These are phyloP conservation scores for Scaptodrosophila latifasciaeformis DNA, from an alignment of 2,888 invertebrate species.

Conservation along the genomic window DNA sequence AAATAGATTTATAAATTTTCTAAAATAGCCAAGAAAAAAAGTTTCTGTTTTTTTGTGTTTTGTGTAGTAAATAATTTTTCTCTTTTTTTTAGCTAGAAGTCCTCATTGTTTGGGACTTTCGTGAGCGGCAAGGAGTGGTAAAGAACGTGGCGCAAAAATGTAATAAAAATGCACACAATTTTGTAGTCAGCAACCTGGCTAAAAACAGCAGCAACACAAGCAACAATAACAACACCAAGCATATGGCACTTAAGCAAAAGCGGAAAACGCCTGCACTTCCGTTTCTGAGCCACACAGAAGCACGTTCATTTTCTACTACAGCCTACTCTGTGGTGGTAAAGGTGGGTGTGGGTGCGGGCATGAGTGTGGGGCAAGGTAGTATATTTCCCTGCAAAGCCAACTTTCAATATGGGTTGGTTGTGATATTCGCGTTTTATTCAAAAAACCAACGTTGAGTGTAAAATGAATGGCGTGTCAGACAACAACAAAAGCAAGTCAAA, in stretches of 20 bases:
- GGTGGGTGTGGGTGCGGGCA: neutral
- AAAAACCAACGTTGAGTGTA: constrained; percentile 32
- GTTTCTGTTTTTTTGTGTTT: constrained; percentile 14
- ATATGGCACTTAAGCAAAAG: constrained; percentile 52
- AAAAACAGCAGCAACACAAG: constrained; percentile 25
- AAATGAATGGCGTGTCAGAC: constrained; percentile 59
- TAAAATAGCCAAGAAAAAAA: too few relatives aligned
- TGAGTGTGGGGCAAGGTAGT: too few relatives aligned
- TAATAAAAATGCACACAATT: constrained; percentile 60
- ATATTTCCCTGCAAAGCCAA: neutral
- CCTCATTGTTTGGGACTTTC: too few relatives aligned
- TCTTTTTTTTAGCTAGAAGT: neutral
- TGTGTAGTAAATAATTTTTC: constrained; percentile 41
- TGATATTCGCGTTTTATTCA: constrained; percentile 21
- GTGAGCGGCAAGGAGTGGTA: neutral
- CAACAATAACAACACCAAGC: constrained; percentile 19
- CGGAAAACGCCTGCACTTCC: constrained; percentile 67
- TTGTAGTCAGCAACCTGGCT: constrained; percentile 53
- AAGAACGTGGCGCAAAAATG: constrained; percentile 17
- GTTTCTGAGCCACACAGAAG: constrained; percentile 35
- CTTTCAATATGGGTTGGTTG: neutral
- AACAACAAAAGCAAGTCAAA: constrained; percentile 38
- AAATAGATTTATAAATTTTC: too few relatives aligned
- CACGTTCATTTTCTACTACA: neutral
- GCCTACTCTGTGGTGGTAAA: too few relatives aligned